Conservation (phyloP, 2,888 invertebrate species). For the Drepanosiphum platanoidis region DNA sequence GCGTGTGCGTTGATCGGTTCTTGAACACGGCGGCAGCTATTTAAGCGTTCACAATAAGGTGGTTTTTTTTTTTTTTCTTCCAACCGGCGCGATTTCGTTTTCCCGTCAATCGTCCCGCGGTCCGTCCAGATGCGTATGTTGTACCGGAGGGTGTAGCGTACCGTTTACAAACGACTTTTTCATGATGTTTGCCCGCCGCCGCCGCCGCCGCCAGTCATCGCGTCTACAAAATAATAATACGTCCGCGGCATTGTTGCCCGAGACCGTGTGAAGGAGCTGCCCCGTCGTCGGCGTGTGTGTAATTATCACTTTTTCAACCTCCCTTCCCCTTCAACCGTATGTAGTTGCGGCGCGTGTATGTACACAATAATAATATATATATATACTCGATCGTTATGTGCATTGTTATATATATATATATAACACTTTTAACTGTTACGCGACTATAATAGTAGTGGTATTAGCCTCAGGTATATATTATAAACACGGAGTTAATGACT, state of each 20-base stretch:
- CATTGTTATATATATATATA: background rate
- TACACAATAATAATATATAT: background rate
- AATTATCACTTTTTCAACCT: conserved; percentile 29
- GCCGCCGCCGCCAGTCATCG: conserved; percentile 22
- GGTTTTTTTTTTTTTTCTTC: conserved; percentile 5
- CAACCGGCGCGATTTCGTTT: conserved; percentile 25
- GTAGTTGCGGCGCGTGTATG: background rate
- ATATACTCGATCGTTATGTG: background rate
- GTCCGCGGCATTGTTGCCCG: background rate
- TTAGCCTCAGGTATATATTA: no score
- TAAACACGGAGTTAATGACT: no score
- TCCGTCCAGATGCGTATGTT: background rate
- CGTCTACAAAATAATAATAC: conserved; percentile 1
- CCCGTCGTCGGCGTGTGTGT: conserved; percentile 25
- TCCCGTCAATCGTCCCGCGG: no score
- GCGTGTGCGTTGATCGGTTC: conserved; percentile 45
- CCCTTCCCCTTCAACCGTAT: background rate
- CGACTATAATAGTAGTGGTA: no score
- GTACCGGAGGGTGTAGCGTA: background rate
- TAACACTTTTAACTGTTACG: no score
- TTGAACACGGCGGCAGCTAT: conserved; percentile 32
- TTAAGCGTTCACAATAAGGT: conserved; percentile 25
- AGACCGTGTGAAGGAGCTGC: conserved; percentile 54
- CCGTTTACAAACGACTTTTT: conserved; percentile 61
- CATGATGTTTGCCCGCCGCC: conserved; percentile 23